Evolutionary conservation across 2,888 invertebrate genomes (phyloP), one percentile per base, ranked within the genome.

Genomic region (Melikaiella ostensackeni): DNA sequence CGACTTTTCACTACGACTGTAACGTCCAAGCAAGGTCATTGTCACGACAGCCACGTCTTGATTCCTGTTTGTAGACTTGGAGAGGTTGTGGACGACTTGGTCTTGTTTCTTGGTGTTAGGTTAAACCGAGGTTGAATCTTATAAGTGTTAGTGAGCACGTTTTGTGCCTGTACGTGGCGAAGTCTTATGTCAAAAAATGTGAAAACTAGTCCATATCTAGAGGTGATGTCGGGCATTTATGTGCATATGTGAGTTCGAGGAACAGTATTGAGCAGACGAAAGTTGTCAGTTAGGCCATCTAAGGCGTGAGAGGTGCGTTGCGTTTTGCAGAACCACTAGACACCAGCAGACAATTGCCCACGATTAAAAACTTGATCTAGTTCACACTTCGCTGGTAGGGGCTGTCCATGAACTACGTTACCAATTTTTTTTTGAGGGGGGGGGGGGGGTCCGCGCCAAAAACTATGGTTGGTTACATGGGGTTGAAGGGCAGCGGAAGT

Each of bases 1-100:
- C 75, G 63, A 77, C 75, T 80, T 80, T 79, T 79, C 75, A 79
- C 50, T 50, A 64, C 59, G 55, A 50, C 21, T 24, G 75, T 63
- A 21, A 42, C 75, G 75, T 70, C 46, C 63, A 75, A 33, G 64
- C 77, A 84, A 83, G 85, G 85, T 84, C 86, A 85, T 83, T 86
- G 82, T 81, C 84, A 79, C 80, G 82, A 76, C 57, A 76, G 64
- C 76, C 77, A 76, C 80, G 73, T 79, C 75, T 74, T 64, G 79
- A 81, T 66, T 75, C 8, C 19, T 27, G 42, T 35, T 77, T 35
- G 50, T 13, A 57, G n/a, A n/a, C n/a, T n/a, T n/a, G n/a, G n/a
- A n/a, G 9, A 59, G n/a, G 33, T 59, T 59, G 30, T 30, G 33
- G 21, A 27, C 19, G 21, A 38, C 27, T 46, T 42, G 7, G 73